Base-by-base conservation (phyloP, 2,888 invertebrate genomes). In the Hirtodrosophila cameraria region DNA sequence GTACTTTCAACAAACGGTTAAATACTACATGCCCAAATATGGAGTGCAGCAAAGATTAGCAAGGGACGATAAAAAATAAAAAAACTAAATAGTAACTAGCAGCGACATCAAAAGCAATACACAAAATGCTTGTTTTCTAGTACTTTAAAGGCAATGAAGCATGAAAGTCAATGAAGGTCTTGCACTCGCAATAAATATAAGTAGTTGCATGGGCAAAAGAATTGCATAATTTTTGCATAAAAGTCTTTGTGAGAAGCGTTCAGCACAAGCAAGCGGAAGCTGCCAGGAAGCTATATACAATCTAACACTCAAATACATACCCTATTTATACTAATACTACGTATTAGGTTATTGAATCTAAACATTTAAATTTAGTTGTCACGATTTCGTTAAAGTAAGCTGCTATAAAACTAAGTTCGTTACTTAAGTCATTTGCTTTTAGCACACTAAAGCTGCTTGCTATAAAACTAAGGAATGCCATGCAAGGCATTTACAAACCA, bases 141-240 rank as follows among this genome's bases (percentile, higher is more conserved):
- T 42, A 23, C 54, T 58, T 60, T 31, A 67, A 43, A 65, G 69
- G 59, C 82, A 82, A 68, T 82, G 73, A 86, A 70, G 87, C 82
- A 65, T 82, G 83, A 85, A 87, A 87, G 83, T 83, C 79, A 69
- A 49, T 69, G 79, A 74, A 71, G 82, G 84, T 66, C 80, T 75
- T 58, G 48, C 15, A 53, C 30, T 45, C 41, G 59, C 71, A 54
- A 48, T 33, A 36, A 38, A 59, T 25, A 53, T 41, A 61, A 49
- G 50, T 48, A 49, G 53, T 48, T 33, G 33, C 13, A 50, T 33
- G 35, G 13, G 35, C 46, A 25, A 39, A 45, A 53, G 8, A 27
- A 52, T 82, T 77, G 55, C 61, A 63, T 38, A 72, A 84, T 41
- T 55, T 27, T 7, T 25, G 30, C 9, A 31, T 50, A 70, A 46